These are phyloP conservation scores for Oryzias javanicus DNA, from an alignment of 2,113 vertebrate genomes.

Conservation along the genomic window DNA sequence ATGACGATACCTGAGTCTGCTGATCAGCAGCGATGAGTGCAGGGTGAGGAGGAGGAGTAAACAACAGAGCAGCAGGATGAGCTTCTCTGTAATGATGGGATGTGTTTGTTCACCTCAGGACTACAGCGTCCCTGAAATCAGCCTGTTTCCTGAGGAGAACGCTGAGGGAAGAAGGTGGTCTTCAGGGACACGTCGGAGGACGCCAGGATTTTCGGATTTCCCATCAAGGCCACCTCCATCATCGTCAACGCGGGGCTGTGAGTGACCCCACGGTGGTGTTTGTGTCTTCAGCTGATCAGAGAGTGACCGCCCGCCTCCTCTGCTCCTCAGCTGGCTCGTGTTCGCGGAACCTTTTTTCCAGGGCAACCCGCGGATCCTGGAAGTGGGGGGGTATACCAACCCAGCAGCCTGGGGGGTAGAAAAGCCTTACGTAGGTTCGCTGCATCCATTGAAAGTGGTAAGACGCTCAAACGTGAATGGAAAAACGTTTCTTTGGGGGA, in stretches of 20 bases:
- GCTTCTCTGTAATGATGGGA: background rate
- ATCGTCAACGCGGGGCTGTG: constrained; percentile 91
- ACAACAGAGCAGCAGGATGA: background rate
- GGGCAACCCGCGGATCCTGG: constrained; percentile 83
- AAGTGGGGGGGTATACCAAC: constrained; percentile 87
- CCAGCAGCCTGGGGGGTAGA: constrained; percentile 86
- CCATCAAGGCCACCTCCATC: constrained; percentile 85
- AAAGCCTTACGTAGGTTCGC: constrained; percentile 81
- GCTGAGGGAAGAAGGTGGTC: constrained; percentile 80
- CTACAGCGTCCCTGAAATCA: constrained; percentile 86
- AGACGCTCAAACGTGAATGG: background rate
- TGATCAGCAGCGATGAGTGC: too few species aligned
- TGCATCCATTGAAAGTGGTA: constrained; percentile 90
- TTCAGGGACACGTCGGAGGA: constrained; percentile 85
- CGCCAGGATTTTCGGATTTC: constrained; percentile 73
- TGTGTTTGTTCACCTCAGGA: constrained; percentile 72
- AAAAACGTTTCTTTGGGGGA: too few species aligned
- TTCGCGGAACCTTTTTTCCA: constrained; percentile 90
- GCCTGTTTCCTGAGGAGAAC: constrained; percentile 85
- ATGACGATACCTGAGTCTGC: too few species aligned
- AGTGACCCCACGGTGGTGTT: constrained; percentile 52
- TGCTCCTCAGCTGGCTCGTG: constrained; percentile 85
- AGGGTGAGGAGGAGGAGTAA: too few species aligned
- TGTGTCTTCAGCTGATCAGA: too few species aligned
- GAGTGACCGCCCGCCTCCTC: background rate